A percentile compares a stretch with the other conserved stretches of the same genome.
Conservation (phyloP, 2,113 vertebrate species). For the Catharus fuscescens region DNA sequence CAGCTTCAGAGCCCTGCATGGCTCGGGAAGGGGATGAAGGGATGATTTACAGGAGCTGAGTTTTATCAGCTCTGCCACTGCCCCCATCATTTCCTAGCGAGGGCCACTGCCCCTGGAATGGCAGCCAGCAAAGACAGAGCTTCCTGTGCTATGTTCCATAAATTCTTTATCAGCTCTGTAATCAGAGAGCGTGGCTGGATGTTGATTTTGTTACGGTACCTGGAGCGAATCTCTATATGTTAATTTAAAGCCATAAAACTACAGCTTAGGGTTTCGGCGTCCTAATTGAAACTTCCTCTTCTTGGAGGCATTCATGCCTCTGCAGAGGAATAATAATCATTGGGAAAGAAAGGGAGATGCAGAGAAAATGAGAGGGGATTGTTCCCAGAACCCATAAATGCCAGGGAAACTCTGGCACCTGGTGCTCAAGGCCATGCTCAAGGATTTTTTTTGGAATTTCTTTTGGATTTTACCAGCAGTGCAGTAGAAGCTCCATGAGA, state of each 20-base stretch:
- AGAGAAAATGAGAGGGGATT: constrained; percentile 6
- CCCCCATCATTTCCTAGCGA: neutral
- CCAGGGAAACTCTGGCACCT: neutral
- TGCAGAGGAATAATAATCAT: constrained; percentile 1
- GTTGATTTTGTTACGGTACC: constrained; percentile 66
- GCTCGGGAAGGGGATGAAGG: neutral
- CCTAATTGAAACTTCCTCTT: constrained; percentile 68
- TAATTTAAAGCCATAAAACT: constrained; percentile 68
- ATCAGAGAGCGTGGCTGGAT: constrained; percentile 64
- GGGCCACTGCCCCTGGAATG: neutral
- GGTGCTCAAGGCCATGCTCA: fast-evolving
- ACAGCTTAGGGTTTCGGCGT: constrained; percentile 49
- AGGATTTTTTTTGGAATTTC: neutral
- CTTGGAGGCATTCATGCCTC: constrained; percentile 19
- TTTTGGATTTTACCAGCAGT: neutral
- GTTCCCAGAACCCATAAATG: neutral
- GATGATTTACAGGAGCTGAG: neutral
- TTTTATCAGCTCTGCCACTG: neutral
- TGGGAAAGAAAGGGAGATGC: neutral
- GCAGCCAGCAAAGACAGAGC: neutral
- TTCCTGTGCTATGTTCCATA: constrained; percentile 37
- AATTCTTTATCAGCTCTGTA: constrained; percentile 51
- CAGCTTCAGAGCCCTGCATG: neutral
- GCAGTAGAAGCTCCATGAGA: neutral
- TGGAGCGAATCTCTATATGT: constrained; percentile 50